Evolutionary conservation across 2,113 vertebrate species (phyloP).

Genomic region (Riparia riparia): DNA sequence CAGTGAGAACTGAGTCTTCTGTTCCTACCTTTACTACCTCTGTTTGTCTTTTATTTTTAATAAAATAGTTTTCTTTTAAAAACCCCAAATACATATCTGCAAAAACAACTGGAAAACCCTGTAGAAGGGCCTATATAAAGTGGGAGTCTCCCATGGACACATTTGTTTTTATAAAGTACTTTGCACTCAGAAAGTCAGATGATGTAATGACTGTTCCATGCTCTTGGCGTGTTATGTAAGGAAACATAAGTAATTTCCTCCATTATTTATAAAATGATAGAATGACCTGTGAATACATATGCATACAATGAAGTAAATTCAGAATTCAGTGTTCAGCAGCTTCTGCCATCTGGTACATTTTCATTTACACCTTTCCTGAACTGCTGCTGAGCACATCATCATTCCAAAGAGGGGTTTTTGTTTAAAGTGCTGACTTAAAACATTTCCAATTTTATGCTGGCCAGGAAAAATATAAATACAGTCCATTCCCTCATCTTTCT

Average conservation of each 20-base stretch:
- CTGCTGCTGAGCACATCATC: conserved; percentile 3
- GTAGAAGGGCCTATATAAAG: not conserved
- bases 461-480: not conserved
- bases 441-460: not conserved
- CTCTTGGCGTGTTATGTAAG: not conserved
- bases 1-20: not conserved
- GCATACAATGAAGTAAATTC: conserved; percentile 20
- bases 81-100: not conserved
- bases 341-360: conserved; percentile 41
- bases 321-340: not conserved
- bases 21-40: not conserved
- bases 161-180: not conserved
- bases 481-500: not conserved
- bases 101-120: not conserved
- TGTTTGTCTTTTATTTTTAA: not conserved
- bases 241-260: conserved; percentile 19
- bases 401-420: not conserved
- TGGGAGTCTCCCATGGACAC: not conserved
- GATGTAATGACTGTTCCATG: conserved; percentile 8
- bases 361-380: conserved; percentile 3
- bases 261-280: conserved; percentile 5
- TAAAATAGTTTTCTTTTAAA: not conserved
- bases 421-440: conserved; percentile 40
- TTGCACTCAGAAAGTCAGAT: conserved; percentile 6
- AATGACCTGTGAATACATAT: not conserved